phyloP scores from a whole-genome alignment of 2,888 invertebrate species.

The Epirrhoe tristata region DNA sequence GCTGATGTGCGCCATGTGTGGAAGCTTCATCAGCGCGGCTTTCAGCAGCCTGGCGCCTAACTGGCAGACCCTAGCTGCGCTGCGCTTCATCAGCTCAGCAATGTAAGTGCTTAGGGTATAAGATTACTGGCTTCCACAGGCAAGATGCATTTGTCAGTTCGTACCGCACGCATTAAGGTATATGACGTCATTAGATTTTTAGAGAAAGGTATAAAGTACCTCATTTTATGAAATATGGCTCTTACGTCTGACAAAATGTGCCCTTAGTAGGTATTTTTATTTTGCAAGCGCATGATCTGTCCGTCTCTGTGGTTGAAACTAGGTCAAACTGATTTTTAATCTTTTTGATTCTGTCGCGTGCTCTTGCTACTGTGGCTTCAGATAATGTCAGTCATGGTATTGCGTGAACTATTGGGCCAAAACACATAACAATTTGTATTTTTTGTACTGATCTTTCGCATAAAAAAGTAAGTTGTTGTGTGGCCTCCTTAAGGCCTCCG shows the following conservation, averaged over 20 bases:
- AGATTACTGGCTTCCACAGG: too few species aligned
- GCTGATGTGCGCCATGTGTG: conserved; percentile 72
- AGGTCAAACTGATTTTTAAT: neutral
- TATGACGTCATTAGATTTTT: too few species aligned
- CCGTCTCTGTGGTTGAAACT: neutral
- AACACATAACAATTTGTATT: neutral
- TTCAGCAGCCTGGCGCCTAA: conserved; percentile 71
- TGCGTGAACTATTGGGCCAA: neutral
- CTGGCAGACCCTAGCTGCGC: conserved; percentile 71
- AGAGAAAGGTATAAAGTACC: too few species aligned
- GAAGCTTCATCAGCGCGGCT: conserved; percentile 66
- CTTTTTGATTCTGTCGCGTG: neutral
- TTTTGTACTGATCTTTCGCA: neutral
- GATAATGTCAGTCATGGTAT: conserved; percentile 14
- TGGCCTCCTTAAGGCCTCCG: too few species aligned
- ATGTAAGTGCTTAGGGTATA: conserved; percentile 58
- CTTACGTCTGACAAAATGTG: too few species aligned
- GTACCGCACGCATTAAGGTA: too few species aligned
- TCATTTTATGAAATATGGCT: too few species aligned
- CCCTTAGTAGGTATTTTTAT: neutral
- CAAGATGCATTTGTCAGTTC: too few species aligned
- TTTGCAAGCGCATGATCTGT: neutral
- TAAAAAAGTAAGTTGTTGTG: too few species aligned
- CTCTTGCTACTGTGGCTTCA: neutral
- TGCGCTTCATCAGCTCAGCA: conserved; percentile 71